Percentiles rank a stretch among this genome's conserved stretches.
Evolutionary conservation across 2,888 invertebrate species (phyloP).

Genomic region (Melinaea menophilus): DNA sequence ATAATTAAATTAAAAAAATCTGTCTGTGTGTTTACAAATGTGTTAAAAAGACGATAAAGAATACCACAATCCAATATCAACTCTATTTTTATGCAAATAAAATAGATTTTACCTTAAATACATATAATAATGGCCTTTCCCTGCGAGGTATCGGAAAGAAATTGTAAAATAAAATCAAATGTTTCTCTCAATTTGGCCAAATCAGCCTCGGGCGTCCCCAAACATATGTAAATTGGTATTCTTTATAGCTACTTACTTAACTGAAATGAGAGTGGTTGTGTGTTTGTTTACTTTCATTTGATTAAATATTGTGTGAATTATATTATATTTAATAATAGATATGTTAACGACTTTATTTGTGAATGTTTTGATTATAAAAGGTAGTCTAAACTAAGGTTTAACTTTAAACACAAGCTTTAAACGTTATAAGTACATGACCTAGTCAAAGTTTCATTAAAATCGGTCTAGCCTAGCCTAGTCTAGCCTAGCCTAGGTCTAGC

Average conservation of each 20-base stretch:
- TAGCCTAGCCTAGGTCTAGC: no score
- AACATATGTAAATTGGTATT: conserved; percentile 47
- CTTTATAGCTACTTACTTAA: conserved; percentile 42
- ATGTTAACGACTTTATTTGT: no score
- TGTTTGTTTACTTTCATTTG: conserved; percentile 16
- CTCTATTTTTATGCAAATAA: not conserved
- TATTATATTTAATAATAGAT: conserved; percentile 2
- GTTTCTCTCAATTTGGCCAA: conserved; percentile 60
- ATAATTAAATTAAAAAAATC: conserved; percentile 7
- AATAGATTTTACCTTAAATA: not conserved
- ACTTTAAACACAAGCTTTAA: no score
- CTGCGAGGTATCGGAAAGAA: conserved; percentile 55
- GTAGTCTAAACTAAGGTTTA: no score
- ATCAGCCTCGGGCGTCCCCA: conserved; percentile 39
- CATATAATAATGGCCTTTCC: conserved; percentile 28
- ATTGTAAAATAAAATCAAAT: conserved; percentile 74
- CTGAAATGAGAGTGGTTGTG: conserved; percentile 55
- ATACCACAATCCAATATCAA: conserved; percentile 22
- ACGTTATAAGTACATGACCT: no score
- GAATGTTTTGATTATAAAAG: no score
- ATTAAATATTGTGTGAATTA: no score
- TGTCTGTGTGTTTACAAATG: conserved; percentile 41
- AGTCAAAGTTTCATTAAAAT: no score
- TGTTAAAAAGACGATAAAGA: conserved; percentile 30
- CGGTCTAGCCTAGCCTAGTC: no score